These are phyloP conservation scores for Drosophila littoralis DNA, from an alignment of 1,140 invertebrate genomes.

Conservation along the genomic window DNA sequence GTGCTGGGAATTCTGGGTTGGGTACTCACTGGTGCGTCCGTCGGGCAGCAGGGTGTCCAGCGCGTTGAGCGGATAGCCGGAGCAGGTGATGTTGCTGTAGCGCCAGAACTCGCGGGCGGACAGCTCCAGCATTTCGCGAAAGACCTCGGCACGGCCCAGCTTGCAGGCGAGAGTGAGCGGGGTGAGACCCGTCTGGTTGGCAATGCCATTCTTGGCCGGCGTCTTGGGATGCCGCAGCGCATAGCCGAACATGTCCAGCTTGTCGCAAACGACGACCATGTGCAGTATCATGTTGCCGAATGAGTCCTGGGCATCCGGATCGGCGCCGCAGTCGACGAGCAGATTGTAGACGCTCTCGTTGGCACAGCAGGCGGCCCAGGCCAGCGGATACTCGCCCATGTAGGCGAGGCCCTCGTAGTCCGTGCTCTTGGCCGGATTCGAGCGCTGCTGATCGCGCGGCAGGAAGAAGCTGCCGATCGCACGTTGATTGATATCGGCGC, in stretches of 20 bases:
- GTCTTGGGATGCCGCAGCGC: slow-evolving; percentile 96
- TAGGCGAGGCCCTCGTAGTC: slow-evolving; percentile 98
- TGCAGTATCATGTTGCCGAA: slow-evolving; percentile 99
- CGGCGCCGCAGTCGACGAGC: slow-evolving; percentile 94
- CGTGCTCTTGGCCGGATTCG: slow-evolving; percentile 90
- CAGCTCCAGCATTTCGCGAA: slow-evolving; percentile 98
- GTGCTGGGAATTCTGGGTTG: no score
- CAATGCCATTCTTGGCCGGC: slow-evolving; percentile 95
- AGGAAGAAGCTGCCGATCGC: slow-evolving; percentile 97
- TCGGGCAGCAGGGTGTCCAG: slow-evolving; percentile 97
- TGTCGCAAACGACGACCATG: slow-evolving; percentile 99
- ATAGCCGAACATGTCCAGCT: slow-evolving; percentile 99
- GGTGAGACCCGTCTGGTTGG: slow-evolving; percentile 95
- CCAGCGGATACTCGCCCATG: slow-evolving; percentile 97
- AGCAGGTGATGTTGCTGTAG: slow-evolving; percentile 99
- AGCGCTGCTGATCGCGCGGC: slow-evolving; percentile 94
- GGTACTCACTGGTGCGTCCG: slow-evolving; percentile 94
- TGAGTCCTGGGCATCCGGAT: slow-evolving; percentile 96
- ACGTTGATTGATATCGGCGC: slow-evolving; percentile 95
- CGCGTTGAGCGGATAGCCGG: slow-evolving; percentile 97
- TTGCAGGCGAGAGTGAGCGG: slow-evolving; percentile 98
- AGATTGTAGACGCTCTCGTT: slow-evolving; percentile 99
- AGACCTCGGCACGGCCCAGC: slow-evolving; percentile 96
- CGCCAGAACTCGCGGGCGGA: slow-evolving; percentile 98
- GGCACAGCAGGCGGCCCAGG: slow-evolving; percentile 98